Evolutionary conservation across 2,113 vertebrate genomes (phyloP).

Genomic region (Notiomystis cincta): DNA sequence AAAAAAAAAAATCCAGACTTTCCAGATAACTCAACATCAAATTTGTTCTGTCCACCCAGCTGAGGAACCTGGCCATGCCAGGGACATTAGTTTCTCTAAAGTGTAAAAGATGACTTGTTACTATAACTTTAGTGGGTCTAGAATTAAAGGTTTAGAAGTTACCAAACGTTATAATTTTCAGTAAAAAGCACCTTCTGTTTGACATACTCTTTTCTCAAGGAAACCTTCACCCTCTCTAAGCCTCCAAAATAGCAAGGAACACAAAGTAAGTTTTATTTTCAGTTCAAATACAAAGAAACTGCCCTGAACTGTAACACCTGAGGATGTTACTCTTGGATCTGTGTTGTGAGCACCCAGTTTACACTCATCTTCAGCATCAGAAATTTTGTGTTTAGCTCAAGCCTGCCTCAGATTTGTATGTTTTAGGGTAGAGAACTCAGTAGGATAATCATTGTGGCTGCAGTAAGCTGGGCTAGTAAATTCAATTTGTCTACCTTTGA

Average conservation of each 20-base stretch:
- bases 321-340: background rate
- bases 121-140: background rate
- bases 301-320: background rate
- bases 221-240: background rate
- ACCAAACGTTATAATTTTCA: background rate
- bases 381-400: background rate
- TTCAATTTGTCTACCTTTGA: background rate
- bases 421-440: background rate
- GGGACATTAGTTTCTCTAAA: background rate
- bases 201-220: background rate
- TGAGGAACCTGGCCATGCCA: background rate
- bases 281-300: background rate
- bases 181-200: background rate
- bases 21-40: background rate
- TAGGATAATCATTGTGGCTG: background rate
- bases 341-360: background rate
- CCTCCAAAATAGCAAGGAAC: background rate
- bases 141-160: background rate
- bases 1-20: background rate
- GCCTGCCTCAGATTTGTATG: background rate
- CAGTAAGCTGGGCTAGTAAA: background rate
- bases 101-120: background rate
- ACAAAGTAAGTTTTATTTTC: background rate
- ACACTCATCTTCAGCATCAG: background rate
- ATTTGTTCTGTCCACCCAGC: background rate